Percentiles rank a stretch among this genome's conserved stretches.
Conservation (phyloP, 2,797 vertebrate genomes). For the Valencia hispanica region DNA sequence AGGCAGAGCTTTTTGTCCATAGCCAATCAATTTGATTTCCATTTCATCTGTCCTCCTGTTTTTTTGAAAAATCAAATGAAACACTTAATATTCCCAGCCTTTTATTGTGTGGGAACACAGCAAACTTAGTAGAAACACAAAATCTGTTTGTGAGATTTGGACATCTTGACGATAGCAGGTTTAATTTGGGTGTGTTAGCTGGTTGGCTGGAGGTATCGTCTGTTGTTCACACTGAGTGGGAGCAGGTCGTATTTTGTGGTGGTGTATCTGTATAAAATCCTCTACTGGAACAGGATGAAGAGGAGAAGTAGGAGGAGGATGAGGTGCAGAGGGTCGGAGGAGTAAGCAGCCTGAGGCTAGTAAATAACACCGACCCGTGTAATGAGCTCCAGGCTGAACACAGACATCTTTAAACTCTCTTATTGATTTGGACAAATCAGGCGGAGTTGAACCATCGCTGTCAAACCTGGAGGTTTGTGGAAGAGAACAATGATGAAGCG, state of each 20-base stretch:
- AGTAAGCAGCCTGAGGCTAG: slow-evolving; percentile 37
- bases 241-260: slow-evolving; percentile 50
- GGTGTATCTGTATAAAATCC: slow-evolving; percentile 49
- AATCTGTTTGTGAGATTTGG: slow-evolving; percentile 4
- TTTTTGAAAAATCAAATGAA: slow-evolving; percentile 11
- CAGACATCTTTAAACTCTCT: slow-evolving; percentile 49
- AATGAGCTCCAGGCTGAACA: slow-evolving; percentile 51
- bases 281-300: slow-evolving; percentile 41
- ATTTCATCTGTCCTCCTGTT: neutral
- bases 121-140: slow-evolving; percentile 5
- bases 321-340: neutral
- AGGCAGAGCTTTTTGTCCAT: neutral
- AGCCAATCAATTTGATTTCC: slow-evolving; percentile 12
- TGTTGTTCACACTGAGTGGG: slow-evolving; percentile 62
- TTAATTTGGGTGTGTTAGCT: slow-evolving; percentile 19
- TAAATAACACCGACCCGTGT: slow-evolving; percentile 57
- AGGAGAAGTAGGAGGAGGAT: neutral
- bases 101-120: slow-evolving; percentile 14
- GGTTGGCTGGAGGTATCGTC: slow-evolving; percentile 28
- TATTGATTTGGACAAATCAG: slow-evolving; percentile 57
- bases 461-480: slow-evolving; percentile 31
- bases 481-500: slow-evolving; percentile 41
- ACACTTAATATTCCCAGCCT: slow-evolving; percentile 4
- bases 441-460: slow-evolving; percentile 30
- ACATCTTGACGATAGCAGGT: slow-evolving; percentile 39